Percentiles rank a stretch among this genome's conserved stretches.
phyloP scores from a whole-genome alignment of 1,140 invertebrate genomes.

The Listronotus oregonensis region DNA sequence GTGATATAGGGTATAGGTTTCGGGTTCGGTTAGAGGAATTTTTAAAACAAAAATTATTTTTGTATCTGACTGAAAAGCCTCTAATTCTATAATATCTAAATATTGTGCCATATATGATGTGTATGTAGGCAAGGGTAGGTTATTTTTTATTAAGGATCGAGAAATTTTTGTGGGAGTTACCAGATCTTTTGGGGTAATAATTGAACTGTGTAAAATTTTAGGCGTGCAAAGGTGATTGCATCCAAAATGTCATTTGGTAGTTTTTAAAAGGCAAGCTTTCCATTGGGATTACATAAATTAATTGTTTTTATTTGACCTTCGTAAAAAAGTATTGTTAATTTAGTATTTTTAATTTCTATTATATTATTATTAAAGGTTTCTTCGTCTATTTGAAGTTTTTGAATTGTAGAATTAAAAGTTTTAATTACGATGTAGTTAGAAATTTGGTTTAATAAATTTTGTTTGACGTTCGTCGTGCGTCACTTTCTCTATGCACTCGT shows the following conservation, averaged over 20 bases:
- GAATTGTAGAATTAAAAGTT: no score
- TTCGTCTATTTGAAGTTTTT: no score
- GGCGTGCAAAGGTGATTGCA: slow-evolving; percentile 5
- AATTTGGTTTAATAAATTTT: not conserved
- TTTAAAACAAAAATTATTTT: slow-evolving; percentile 10
- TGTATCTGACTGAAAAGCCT: slow-evolving; percentile 1
- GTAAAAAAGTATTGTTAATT: no score
- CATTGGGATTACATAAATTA: no score
- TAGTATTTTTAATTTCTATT: no score
- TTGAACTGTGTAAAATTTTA: slow-evolving; percentile 13
- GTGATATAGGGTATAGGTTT: no score
- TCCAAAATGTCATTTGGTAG: slow-evolving; percentile 10
- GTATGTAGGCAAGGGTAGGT: not conserved
- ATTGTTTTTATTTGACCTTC: no score
- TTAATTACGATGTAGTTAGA: not conserved
- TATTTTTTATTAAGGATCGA: slow-evolving; percentile 1
- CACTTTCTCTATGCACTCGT: slow-evolving; percentile 38
- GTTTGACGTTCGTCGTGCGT: slow-evolving; percentile 31
- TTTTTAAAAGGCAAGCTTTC: not conserved
- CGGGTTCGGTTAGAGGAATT: not conserved
- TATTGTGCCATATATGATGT: slow-evolving; percentile 2
- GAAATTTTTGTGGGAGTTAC: not conserved
- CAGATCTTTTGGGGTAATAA: slow-evolving; percentile 10
- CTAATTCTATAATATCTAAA: slow-evolving; percentile 6
- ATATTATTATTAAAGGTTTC: no score